These are phyloP conservation scores for Meiosimyza decipiens DNA, from an alignment of 2,888 invertebrate species.

Conservation along the genomic window DNA sequence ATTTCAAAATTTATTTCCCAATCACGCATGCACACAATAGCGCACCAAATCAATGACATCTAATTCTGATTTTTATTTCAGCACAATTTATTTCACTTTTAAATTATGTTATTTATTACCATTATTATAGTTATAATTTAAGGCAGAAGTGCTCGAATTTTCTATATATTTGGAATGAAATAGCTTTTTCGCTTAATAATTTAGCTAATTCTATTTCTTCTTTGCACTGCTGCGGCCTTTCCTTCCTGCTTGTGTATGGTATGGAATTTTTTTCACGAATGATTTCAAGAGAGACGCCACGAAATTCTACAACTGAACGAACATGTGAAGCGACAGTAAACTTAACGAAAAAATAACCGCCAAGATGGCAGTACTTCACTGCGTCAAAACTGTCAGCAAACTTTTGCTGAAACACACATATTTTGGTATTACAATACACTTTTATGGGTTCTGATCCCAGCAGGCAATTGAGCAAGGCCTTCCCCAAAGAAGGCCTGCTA, in stretches of 20 bases:
- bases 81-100: not conserved
- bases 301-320: constrained; percentile 39
- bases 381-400: too few relatives aligned
- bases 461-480: too few relatives aligned
- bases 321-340: constrained; percentile 44
- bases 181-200: constrained; percentile 30
- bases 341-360: constrained; percentile 41
- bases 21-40: constrained; percentile 45
- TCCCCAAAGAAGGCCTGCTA: too few relatives aligned
- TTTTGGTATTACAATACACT: too few relatives aligned
- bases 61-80: not conserved
- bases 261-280: constrained; percentile 61
- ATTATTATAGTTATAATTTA: constrained; percentile 38
- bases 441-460: too few relatives aligned
- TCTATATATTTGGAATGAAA: constrained; percentile 44
- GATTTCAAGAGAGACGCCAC: constrained; percentile 60
- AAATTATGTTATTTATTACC: constrained; percentile 39
- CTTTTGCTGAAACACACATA: too few relatives aligned
- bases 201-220: constrained; percentile 23
- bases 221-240: constrained; percentile 21
- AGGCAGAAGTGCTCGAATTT: constrained; percentile 39
- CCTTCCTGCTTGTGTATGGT: constrained; percentile 48
- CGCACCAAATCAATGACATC: constrained; percentile 29
- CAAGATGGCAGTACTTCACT: not conserved
- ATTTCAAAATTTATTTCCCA: constrained; percentile 5